Conservation (phyloP, 2,113 vertebrate genomes). For the Arenaria interpres region DNA sequence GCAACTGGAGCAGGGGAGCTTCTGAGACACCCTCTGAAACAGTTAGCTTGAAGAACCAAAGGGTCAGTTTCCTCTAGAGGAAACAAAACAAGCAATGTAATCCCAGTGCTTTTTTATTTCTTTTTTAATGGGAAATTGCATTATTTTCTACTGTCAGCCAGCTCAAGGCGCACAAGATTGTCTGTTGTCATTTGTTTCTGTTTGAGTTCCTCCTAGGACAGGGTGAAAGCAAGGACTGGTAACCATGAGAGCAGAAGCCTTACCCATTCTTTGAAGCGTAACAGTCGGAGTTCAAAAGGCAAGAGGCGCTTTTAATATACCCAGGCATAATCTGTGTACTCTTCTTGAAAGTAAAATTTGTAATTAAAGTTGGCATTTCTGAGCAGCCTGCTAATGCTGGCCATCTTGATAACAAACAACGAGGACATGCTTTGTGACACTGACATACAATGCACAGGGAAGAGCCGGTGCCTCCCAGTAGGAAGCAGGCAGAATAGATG, state of each 20-base stretch:
- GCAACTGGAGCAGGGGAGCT: not conserved
- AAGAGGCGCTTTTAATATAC: not conserved
- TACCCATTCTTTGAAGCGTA: not conserved
- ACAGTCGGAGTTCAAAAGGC: not conserved
- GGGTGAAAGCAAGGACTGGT: not conserved
- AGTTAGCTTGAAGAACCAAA: not conserved
- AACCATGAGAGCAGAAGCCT: not conserved
- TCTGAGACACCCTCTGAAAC: not conserved
- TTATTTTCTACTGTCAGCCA: not conserved
- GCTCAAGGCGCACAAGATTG: not conserved
- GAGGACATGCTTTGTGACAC: slow-evolving; percentile 25
- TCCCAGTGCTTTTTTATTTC: not conserved
- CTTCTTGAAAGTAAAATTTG: not conserved
- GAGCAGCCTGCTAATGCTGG: slow-evolving; percentile 25
- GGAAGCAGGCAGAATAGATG: not conserved
- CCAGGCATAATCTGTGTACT: not conserved
- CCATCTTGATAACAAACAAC: not conserved
- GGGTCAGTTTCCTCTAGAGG: not conserved
- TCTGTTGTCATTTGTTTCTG: not conserved
- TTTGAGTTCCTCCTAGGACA: slow-evolving; percentile 15
- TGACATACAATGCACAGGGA: not conserved
- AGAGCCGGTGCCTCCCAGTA: not conserved
- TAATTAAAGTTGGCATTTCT: slow-evolving; percentile 31
- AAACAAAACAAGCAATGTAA: not conserved
- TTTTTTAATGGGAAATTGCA: not conserved